Percentiles rank a stretch among this genome's conserved stretches.
These are phyloP conservation scores for Oreotrochilus melanogaster DNA, from an alignment of 2,113 vertebrate genomes.

Conservation along the genomic window DNA sequence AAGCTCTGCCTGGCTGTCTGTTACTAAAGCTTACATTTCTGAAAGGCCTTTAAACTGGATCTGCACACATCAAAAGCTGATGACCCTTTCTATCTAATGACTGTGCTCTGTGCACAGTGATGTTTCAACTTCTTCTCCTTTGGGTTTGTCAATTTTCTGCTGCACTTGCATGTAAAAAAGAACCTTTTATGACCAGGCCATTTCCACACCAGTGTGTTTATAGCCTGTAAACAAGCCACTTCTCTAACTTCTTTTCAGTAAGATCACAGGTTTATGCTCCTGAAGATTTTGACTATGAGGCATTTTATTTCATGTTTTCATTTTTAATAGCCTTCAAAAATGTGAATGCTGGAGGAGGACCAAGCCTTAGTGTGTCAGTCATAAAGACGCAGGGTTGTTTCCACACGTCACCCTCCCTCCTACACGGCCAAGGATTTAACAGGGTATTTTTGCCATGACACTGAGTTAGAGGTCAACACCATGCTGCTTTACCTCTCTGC, in stretches of 20 bases:
- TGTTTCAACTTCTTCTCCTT: neutral
- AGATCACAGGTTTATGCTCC: neutral
- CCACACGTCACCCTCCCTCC: rapidly evolving
- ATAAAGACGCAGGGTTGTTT: neutral
- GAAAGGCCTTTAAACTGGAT: neutral
- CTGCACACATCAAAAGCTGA: neutral
- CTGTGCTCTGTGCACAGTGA: neutral
- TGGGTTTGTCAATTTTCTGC: neutral
- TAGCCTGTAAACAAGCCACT: neutral
- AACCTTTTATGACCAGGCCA: neutral
- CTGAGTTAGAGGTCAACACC: neutral
- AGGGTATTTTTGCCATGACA: neutral
- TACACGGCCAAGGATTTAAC: neutral
- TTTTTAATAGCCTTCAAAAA: conserved; percentile 4
- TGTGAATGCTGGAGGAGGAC: neutral
- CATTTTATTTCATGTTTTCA: neutral
- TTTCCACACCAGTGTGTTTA: neutral
- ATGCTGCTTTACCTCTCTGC: neutral
- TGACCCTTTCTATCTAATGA: neutral
- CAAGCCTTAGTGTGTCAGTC: neutral
- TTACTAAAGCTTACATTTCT: neutral
- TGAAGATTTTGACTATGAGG: neutral
- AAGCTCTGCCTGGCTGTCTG: neutral
- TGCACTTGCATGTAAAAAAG: rapidly evolving
- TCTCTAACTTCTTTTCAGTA: neutral